Base-by-base conservation (phyloP, 2,113 vertebrate genomes). In the Labeo rohita region DNA sequence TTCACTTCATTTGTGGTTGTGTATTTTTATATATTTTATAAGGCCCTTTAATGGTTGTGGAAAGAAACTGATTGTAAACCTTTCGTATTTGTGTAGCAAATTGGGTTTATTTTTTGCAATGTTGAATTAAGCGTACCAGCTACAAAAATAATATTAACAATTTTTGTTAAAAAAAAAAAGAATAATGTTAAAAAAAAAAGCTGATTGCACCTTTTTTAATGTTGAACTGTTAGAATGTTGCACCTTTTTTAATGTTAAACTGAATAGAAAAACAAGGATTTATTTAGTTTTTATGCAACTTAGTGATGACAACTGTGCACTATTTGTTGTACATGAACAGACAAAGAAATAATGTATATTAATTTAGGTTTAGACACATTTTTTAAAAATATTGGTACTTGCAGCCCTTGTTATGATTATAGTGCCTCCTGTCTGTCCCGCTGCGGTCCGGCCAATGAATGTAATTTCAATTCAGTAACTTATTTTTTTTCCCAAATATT, bases 251-350 rank as follows among this genome's bases (percentile, higher is more conserved):
- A 10, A 36, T 18, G 10, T 61, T 8, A 56, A 34, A 12, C 59
- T 59, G 16, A 3, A 4, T 68, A 6, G 2, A 34, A 52, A 52
- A 34, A 49, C 16, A 68, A 12, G 2, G 56, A 61, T 61, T 61
- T 61, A 61, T 79, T 59, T 65, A 0, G 11, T 80, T 23, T 65
- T 28, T n/a, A 36, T 70, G 12, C 47, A 70, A 6, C 16, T 70
- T 47, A 39, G 49, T 68, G 28, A 70, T 70, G 47, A 82, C 23
- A 68, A 36, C n/a, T 49, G 39, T 49, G 79, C 59, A 80, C 59
- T 65, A 66, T 80, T 68, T 82, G 13, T 80, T 81, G n/a, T 81
- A 81, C 43, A 49, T 68, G 18, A 36, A 61, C 68, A 82, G 3
- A 21, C 16, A 82, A 68, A 18, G 11, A 52, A 81, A 49, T 13